Conservation (phyloP, 37 sponge, comb jelly and placozoan genomes). For the Lycopodina hypogea region DNA sequence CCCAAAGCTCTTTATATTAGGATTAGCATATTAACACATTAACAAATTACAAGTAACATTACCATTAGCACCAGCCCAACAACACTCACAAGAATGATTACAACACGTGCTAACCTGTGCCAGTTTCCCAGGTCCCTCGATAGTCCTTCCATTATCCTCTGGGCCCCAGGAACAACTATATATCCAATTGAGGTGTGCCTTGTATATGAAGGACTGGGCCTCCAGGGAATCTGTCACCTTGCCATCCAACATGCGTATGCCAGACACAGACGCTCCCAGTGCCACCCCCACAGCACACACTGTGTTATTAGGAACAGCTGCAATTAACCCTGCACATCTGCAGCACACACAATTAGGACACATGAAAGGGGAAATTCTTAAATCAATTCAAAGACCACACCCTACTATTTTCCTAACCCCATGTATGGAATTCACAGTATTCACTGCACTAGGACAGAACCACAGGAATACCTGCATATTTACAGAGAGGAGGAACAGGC, state of each 20-base stretch:
- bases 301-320: constrained; percentile 61
- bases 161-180: constrained; percentile 82
- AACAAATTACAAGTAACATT: no score
- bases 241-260: constrained; percentile 74
- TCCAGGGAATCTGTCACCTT: constrained; percentile 68
- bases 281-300: constrained; percentile 84
- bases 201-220: constrained; percentile 63
- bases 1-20: no score
- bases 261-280: constrained; percentile 53
- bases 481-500: no score
- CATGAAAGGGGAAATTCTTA: not conserved
- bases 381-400: no score
- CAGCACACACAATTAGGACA: not conserved
- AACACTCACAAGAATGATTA: no score
- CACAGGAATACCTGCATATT: no score
- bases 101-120: constrained; percentile 66
- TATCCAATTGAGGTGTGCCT: constrained; percentile 64
- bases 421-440: no score
- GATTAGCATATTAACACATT: no score
- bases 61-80: no score
- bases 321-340: constrained; percentile 82
- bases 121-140: constrained; percentile 77
- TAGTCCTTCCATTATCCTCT: constrained; percentile 69
- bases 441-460: no score
- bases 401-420: no score